These are phyloP conservation scores for Fragum sueziense DNA, from an alignment of 2,888 invertebrate genomes.

Conservation along the genomic window DNA sequence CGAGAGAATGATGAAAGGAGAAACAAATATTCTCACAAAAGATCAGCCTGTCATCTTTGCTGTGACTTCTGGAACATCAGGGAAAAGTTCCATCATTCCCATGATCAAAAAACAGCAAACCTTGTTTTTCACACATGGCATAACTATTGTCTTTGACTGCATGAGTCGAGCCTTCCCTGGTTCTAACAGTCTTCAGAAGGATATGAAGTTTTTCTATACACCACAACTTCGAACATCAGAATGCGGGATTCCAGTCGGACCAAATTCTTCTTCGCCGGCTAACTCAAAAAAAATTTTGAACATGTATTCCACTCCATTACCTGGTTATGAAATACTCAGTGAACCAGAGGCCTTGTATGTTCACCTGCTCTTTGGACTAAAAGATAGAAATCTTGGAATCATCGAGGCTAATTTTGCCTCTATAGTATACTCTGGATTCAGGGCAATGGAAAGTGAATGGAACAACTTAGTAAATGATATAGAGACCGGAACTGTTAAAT, in stretches of 20 bases:
- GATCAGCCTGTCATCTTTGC: constrained; percentile 75
- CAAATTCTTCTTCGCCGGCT: constrained; percentile 77
- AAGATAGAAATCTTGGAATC: constrained; percentile 76
- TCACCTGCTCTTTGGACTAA: constrained; percentile 79
- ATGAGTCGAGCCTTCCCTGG: constrained; percentile 71
- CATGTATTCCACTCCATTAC: constrained; percentile 76
- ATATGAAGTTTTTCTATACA: constrained; percentile 76
- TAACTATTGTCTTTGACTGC: constrained; percentile 67
- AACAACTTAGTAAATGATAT: constrained; percentile 74
- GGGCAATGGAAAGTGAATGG: constrained; percentile 71
- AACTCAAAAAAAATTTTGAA: constrained; percentile 74
- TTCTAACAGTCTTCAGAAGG: constrained; percentile 66
- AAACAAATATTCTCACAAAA: constrained; percentile 72
- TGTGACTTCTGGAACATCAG: constrained; percentile 80
- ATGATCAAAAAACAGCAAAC: constrained; percentile 70
- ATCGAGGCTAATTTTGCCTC: constrained; percentile 81
- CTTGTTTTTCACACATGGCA: constrained; percentile 72
- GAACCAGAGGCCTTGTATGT: constrained; percentile 80
- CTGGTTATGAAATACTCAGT: constrained; percentile 73
- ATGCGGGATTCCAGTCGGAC: constrained; percentile 77
- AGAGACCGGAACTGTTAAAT: constrained; percentile 70
- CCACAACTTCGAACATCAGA: constrained; percentile 71
- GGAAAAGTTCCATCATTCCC: constrained; percentile 75
- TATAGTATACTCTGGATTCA: constrained; percentile 75
- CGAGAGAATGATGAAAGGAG: constrained; percentile 75